Evolutionary conservation across 2,888 invertebrate genomes (phyloP).

Genomic region (Zhengitettix transpicula): DNA sequence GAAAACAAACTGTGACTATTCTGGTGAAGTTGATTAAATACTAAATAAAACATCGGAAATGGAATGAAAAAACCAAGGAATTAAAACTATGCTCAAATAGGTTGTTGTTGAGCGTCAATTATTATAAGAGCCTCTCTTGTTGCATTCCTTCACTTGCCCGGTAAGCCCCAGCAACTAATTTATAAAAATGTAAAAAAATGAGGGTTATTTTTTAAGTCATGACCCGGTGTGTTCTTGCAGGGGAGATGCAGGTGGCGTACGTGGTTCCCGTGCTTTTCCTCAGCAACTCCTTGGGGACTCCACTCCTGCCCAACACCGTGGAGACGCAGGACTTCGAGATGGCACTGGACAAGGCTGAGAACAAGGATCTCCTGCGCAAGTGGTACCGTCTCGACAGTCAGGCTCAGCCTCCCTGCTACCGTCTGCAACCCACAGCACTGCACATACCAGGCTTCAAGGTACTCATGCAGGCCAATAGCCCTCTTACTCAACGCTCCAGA

Average conservation of each 20-base stretch:
- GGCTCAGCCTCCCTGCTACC: conserved; percentile 59
- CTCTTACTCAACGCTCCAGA: no score
- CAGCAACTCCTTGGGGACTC: conserved; percentile 60
- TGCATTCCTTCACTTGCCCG: no score
- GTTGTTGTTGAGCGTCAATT: no score
- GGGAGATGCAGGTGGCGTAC: conserved; percentile 56
- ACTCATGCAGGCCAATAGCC: background rate
- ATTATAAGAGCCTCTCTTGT: no score
- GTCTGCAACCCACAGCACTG: conserved; percentile 42
- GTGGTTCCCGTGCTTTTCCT: conserved; percentile 63
- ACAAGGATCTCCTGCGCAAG: conserved; percentile 23
- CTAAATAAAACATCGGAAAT: no score
- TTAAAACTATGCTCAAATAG: no score
- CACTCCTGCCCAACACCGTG: conserved; percentile 57
- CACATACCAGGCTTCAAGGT: conserved; percentile 35
- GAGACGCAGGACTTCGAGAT: conserved; percentile 65
- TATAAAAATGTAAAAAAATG: no score
- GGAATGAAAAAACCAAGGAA: no score
- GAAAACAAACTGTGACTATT: no score
- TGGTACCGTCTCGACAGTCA: conserved; percentile 54
- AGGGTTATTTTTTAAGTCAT: no score
- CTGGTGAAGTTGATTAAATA: no score
- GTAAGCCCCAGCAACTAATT: no score
- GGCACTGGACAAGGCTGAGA: conserved; percentile 47
- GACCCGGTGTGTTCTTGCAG: conserved; percentile 23